A percentile compares a stretch with the other conserved stretches of the same genome.
Conservation (phyloP, 2,888 invertebrate species). For the Conus canariensis region DNA sequence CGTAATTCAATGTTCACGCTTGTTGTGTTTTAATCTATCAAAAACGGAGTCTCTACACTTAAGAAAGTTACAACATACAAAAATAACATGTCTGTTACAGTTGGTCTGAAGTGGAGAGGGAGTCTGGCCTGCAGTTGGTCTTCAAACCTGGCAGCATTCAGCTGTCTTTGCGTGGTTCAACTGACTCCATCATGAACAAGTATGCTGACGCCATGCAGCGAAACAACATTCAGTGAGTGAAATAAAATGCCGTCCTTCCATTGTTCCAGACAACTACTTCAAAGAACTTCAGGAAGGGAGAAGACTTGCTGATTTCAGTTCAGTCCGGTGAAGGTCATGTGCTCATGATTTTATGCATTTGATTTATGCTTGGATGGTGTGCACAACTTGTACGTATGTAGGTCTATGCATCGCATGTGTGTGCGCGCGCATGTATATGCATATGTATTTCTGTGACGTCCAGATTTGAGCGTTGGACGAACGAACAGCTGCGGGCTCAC, state of each 20-base stretch:
- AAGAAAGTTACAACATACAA: too few species aligned
- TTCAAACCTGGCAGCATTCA: constrained; percentile 71
- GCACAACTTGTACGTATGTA: background rate
- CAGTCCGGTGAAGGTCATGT: background rate
- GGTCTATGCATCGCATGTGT: background rate
- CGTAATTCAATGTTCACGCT: too few species aligned
- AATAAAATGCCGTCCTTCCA: background rate
- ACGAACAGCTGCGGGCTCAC: constrained; percentile 55
- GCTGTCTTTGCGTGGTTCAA: constrained; percentile 61
- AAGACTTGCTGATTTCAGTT: background rate
- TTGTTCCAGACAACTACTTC: background rate
- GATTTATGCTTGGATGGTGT: background rate
- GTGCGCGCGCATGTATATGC: background rate
- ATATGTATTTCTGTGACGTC: background rate
- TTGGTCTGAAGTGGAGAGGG: constrained; percentile 72
- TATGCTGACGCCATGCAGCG: constrained; percentile 70
- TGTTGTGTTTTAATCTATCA: too few species aligned
- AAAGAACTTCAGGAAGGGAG: background rate
- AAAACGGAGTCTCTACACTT: too few species aligned
- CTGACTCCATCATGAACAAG: constrained; percentile 59
- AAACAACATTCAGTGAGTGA: constrained; percentile 65
- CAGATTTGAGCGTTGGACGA: constrained; percentile 64
- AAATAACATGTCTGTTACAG: constrained; percentile 51
- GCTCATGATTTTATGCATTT: background rate
- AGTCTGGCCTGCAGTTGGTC: constrained; percentile 73